Evolutionary conservation across 2,888 invertebrate species (phyloP).

Genomic region (Laothoe populi): DNA sequence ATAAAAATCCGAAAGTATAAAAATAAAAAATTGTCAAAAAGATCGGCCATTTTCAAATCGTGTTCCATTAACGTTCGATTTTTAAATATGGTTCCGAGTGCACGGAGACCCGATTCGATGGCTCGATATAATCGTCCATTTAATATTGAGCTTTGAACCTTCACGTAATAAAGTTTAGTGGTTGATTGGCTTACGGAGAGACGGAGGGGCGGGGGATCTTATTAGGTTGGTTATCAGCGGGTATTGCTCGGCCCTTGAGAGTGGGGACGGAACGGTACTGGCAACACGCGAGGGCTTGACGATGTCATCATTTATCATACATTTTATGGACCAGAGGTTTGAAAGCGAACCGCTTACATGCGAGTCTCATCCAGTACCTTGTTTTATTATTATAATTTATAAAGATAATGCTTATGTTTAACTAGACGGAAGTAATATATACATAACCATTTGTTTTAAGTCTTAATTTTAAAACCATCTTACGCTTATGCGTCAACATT

Average conservation of each 20-base stretch:
- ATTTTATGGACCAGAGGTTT: constrained; percentile 76
- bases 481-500: constrained; percentile 6
- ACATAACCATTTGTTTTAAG: constrained; percentile 20
- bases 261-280: constrained; percentile 76
- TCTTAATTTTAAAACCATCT: constrained; percentile 16
- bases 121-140: constrained; percentile 63
- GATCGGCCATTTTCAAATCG: constrained; percentile 70
- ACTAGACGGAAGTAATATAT: constrained; percentile 21
- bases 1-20: constrained; percentile 40
- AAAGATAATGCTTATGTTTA: constrained; percentile 24
- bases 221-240: constrained; percentile 52
- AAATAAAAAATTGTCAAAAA: constrained; percentile 36
- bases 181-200: constrained; percentile 39
- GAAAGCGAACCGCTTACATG: constrained; percentile 75
- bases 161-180: constrained; percentile 46
- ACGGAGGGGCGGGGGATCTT: constrained; percentile 55
- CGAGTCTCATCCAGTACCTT: constrained; percentile 59
- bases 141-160: constrained; percentile 51
- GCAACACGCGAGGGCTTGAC: constrained; percentile 77
- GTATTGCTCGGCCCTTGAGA: constrained; percentile 68
- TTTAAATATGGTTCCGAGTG: constrained; percentile 77
- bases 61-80: constrained; percentile 70
- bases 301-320: constrained; percentile 78
- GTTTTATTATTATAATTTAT: constrained; percentile 46
- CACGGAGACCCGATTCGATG: constrained; percentile 74